phyloP scores from a whole-genome alignment of 2,113 vertebrate species.

The Tupaia chinensis region DNA sequence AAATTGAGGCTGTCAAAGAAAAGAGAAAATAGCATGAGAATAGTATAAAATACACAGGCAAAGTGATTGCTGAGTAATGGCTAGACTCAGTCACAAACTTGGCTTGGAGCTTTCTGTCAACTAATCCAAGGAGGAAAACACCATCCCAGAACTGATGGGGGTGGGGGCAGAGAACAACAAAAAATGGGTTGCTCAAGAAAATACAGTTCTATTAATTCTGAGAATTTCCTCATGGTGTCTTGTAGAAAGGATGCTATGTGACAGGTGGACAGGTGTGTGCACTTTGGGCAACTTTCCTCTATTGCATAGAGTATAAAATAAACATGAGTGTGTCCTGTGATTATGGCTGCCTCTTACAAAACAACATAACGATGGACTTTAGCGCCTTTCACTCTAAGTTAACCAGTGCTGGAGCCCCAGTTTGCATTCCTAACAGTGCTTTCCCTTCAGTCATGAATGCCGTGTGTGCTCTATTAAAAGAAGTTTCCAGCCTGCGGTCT shows the following conservation, averaged over 20 bases:
- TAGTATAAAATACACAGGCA: background rate
- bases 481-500: too few relatives aligned
- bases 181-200: slow-evolving; percentile 3
- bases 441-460: background rate
- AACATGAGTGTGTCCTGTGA: background rate
- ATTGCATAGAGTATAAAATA: background rate
- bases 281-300: background rate
- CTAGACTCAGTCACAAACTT: slow-evolving; percentile 7
- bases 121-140: background rate
- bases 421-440: background rate
- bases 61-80: slow-evolving; percentile 36
- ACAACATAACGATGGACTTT: background rate
- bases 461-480: background rate
- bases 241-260: background rate
- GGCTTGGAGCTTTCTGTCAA: background rate
- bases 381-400: background rate
- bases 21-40: background rate
- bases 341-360: background rate
- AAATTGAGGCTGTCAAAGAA: background rate
- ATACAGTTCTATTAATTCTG: background rate
- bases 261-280: background rate
- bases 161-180: background rate
- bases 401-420: background rate
- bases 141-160: background rate
- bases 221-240: background rate